Base-by-base conservation (phyloP, 2,888 invertebrate species). In the Sesamia inferens region DNA sequence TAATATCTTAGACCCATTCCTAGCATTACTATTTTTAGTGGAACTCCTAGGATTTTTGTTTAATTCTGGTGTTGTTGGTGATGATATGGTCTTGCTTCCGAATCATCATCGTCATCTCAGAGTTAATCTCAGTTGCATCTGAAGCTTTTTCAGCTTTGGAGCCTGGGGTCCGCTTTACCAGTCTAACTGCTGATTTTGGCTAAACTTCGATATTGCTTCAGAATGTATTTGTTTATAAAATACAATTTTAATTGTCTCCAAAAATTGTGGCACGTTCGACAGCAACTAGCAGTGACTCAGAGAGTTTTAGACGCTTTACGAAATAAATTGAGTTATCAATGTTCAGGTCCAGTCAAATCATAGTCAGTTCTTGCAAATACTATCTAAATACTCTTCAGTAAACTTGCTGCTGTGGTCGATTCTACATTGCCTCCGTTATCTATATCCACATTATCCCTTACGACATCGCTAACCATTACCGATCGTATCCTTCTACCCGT, bases 401-500 rank as follows among this genome's bases (percentile, higher is more conserved):
- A 5, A 44, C 1, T 6, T 24, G 5, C 5, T 24, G 54, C 11
- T 16, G 5, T 39, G n/a, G 24, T 31, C 31, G 5, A 54, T 24
- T 0, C 3, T 59, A 19, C n/a, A 55, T n/a, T 16, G 0, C 11
- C 13, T 47, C 5, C 5, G 2, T 4, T 63, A 68, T n/a, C 42
- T 51, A 51, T 54, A 62, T 19, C 31, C 47, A 11, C 39, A 62
- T 47, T 71, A 48, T 42, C 8, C 24, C 42, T 62, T 31, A 57
- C 11, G 42, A n/a, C 16, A 13, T 54, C 48, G 13, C 19, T 24
- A 24, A 24, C 31, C 19, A 65, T 68, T 68, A 79, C 31, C 11
- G 24, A 67, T 64, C 4, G 39, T 59, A 64, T 81, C 59, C 24
- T 22, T 24, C 5, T 16, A 63, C 51, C 51, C 16, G 22, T 48